Base-by-base conservation (phyloP, 23 tunicate species). In the Ascidia mentula region DNA sequence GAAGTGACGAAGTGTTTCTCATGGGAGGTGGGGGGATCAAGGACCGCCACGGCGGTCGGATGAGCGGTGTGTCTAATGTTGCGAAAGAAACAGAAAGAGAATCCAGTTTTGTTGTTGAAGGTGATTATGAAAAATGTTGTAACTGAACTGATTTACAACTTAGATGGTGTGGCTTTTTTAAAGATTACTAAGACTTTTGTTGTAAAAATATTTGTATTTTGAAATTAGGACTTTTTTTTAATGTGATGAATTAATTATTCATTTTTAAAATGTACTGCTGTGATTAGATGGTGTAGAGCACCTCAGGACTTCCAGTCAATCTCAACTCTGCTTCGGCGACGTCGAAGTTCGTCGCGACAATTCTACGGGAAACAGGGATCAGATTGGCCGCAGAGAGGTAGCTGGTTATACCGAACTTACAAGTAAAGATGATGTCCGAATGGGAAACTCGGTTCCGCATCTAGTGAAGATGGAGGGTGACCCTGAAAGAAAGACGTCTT, bases 281-380 rank as follows among this genome's bases (percentile, higher is more conserved):
- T 74, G 6, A n/a, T 74, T 61, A 76, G 88, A 60, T 35, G 71
- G 74, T 31, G 69, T 26, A 5, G 82, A 76, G 18, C 37, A 32
- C 20, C 26, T 79, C 65, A 74, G 75, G 6, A 86, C 90, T 12
- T 36, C 84, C n/a, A 86, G 83, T 60, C 84, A 79, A 32, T 86
- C 90, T 30, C 90, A 86, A 36, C 34, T 86, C 74, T 86, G 90
- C 60, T 86, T 79, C 34, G 84, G 90, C 72, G 60, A 79, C 69
- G 84, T 86, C 73, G 79, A 80, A 59, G 90, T 86, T 9, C 59
- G 82, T 18, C 72, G 38, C 26, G 36, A 38, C 31, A 33, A 33
- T 28, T 79, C 75, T 37, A 46, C 83, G 69, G 80, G 69, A 31
- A 77, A 42, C 24, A 37, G 6, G 32, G 69, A 40, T 18, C 33